phyloP scores from a whole-genome alignment of 2,888 invertebrate genomes.

The Xanthia icteritia region DNA sequence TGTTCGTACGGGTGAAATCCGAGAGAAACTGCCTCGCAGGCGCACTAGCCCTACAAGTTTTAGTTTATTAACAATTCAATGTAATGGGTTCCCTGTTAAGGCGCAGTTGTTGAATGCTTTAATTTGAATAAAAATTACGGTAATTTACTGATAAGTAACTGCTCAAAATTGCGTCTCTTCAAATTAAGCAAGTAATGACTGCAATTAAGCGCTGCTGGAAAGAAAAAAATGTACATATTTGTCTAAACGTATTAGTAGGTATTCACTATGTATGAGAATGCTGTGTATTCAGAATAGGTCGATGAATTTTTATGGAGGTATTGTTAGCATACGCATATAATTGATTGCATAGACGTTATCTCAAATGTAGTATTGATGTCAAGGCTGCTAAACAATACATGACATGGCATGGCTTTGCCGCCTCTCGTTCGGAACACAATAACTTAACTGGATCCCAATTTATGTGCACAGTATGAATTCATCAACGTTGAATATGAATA shows the following conservation, averaged over 20 bases:
- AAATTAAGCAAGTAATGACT: constrained; percentile 59
- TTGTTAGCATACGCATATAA: constrained; percentile 82
- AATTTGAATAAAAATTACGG: constrained; percentile 59
- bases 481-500: background rate
- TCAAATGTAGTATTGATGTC: constrained; percentile 83
- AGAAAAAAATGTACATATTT: constrained; percentile 36
- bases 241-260: constrained; percentile 13
- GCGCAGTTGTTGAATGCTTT: constrained; percentile 43
- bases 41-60: constrained; percentile 60
- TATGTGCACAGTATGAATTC: constrained; percentile 9
- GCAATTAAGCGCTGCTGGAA: constrained; percentile 45
- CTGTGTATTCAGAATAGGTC: constrained; percentile 63
- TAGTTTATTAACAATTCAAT: constrained; percentile 65
- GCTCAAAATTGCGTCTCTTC: constrained; percentile 44
- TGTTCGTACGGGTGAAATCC: constrained; percentile 60
- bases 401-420: constrained; percentile 68
- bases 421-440: constrained; percentile 72
- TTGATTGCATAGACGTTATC: constrained; percentile 84
- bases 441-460: constrained; percentile 68
- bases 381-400: constrained; percentile 82
- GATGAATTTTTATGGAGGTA: constrained; percentile 76
- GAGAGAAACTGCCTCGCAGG: constrained; percentile 65
- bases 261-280: constrained; percentile 53
- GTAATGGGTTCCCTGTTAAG: constrained; percentile 45
- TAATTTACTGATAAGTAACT: constrained; percentile 60